These are phyloP conservation scores for Lichenostomus cassidix DNA, from an alignment of 2,113 vertebrate species.

Conservation along the genomic window DNA sequence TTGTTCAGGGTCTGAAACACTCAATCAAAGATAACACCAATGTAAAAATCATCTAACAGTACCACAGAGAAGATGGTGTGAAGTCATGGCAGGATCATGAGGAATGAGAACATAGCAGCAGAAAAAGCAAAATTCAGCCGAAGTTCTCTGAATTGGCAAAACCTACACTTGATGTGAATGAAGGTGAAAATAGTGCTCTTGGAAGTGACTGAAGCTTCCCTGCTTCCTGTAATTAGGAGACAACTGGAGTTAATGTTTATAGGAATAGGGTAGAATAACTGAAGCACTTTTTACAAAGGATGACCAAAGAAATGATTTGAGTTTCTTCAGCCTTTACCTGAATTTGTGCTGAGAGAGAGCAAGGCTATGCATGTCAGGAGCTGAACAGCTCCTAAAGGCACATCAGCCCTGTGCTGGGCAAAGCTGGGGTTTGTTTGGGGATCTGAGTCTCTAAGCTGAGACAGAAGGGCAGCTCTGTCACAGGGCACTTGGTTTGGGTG, in stretches of 20 bases:
- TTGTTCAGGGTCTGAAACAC: not conserved
- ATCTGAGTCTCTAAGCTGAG: not conserved
- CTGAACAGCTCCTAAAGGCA: not conserved
- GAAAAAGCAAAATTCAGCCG: not conserved
- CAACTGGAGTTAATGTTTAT: not conserved
- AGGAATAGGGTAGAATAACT: not conserved
- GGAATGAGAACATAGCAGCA: not conserved
- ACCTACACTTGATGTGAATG: not conserved
- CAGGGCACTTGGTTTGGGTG: not conserved
- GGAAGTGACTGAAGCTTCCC: not conserved
- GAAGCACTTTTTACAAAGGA: not conserved
- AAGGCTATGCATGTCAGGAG: not conserved
- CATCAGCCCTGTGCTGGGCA: no score
- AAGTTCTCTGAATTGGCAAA: not conserved
- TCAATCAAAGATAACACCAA: not conserved
- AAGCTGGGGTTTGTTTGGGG: not conserved
- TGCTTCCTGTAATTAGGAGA: not conserved
- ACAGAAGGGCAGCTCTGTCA: not conserved
- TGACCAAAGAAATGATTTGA: not conserved
- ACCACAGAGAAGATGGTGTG: not conserved
- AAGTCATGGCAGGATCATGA: not conserved
- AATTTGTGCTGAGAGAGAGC: not conserved
- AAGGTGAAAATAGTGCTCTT: not conserved
- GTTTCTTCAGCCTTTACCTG: not conserved
- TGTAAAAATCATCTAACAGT: not conserved